Base-by-base conservation (phyloP, 2,113 vertebrate genomes). In the Siniperca knerii region DNA sequence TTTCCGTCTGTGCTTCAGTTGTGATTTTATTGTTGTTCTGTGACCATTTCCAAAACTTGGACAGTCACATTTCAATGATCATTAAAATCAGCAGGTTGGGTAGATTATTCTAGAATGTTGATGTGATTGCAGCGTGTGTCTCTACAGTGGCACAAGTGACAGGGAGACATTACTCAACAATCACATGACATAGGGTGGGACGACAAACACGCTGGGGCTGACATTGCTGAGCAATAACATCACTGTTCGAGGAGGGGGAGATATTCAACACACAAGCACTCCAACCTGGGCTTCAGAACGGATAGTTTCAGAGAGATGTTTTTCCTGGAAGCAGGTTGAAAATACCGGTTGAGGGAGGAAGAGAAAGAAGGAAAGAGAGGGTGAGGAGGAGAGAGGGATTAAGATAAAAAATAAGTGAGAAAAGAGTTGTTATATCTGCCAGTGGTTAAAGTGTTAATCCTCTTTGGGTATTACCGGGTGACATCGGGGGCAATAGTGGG, bases 401-500 rank as follows among this genome's bases (percentile, higher is more conserved):
- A 35, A 79, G 72, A 86, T 86, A 92, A 84, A 62, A 71, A 92
- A 84, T 55, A 88, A 71, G 84, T 82, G 83, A 90, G 85, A 88
- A 90, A 90, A 90, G 77, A 73, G 78, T 68, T 7, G 68, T 79
- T 79, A 33, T 62, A 77, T 92, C 83, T 86, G 85, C 77, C 81
- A 66, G 60, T 75, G 83, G 67, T 50, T 55, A 46, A 75, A 65
- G 58, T 50, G 81, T 78, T 82, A 76, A 90, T 83, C 85, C 91
- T 87, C 84, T 79, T 55, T 50, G 66, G 11, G 55, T 57, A 95
- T 95, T 94, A 99, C 98, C 98, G 97, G 6, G 98, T 98, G 79
- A 99, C 98, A 13, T 99, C 98, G 0, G 98, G 98, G 72, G 97
- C 97, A 1, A 97, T 95, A 48, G 96, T 94, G 25, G 98, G 98